phyloP scores from a whole-genome alignment of 1,140 invertebrate species.

The Oscheius sp. region DNA sequence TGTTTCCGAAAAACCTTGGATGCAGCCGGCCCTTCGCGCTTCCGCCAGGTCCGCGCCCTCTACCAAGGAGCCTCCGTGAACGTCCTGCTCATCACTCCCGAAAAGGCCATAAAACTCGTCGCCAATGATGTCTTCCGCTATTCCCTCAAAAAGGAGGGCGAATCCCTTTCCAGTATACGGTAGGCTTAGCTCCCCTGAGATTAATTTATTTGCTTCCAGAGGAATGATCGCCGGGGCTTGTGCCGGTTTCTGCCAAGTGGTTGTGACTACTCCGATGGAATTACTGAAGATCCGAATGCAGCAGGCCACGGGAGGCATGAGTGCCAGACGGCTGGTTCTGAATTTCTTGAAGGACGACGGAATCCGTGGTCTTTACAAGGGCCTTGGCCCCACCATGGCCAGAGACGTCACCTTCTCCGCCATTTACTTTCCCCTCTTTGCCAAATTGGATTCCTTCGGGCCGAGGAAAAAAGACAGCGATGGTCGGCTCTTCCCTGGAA shows the following conservation, averaged over 20 bases:
- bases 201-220: constrained; percentile 70
- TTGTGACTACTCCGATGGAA: constrained; percentile 98
- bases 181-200: constrained; percentile 44
- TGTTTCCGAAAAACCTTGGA: constrained; percentile 55
- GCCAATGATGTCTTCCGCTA: constrained; percentile 96
- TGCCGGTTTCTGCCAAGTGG: constrained; percentile 93
- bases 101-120: constrained; percentile 97
- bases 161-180: background rate
- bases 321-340: constrained; percentile 78
- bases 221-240: constrained; percentile 89
- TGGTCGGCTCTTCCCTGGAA: background rate
- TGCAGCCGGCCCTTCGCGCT: constrained; percentile 41
- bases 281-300: constrained; percentile 97
- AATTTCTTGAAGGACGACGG: constrained; percentile 78
- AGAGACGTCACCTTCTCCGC: constrained; percentile 94
- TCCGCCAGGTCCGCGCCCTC: constrained; percentile 46
- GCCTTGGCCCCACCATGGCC: constrained; percentile 83
- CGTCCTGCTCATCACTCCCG: constrained; percentile 93
- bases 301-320: constrained; percentile 62
- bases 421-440: constrained; percentile 96
- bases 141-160: constrained; percentile 67
- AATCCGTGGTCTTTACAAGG: constrained; percentile 90
- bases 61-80: constrained; percentile 77
- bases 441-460: constrained; percentile 79
- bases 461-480: constrained; percentile 63